These are phyloP conservation scores for Microtus richardsoni DNA, from an alignment of 2,113 vertebrate genomes.

Conservation along the genomic window DNA sequence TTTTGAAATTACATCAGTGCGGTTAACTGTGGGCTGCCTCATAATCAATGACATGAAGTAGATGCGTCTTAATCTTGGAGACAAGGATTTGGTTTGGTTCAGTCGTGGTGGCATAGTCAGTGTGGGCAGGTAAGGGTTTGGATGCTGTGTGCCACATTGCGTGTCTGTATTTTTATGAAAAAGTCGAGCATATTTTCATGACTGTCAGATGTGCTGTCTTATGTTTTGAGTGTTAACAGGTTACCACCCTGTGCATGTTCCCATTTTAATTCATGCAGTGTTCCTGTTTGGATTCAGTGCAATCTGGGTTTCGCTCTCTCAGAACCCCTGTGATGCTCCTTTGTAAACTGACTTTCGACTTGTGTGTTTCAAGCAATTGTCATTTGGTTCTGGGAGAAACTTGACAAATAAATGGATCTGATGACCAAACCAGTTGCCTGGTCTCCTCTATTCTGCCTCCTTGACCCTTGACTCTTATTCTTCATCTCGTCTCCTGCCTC, in stretches of 20 bases:
- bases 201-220: not conserved
- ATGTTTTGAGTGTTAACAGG: not conserved
- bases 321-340: not conserved
- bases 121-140: not conserved
- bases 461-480: not conserved
- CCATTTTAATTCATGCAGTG: not conserved
- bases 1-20: not conserved
- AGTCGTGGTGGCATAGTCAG: not conserved
- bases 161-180: not conserved
- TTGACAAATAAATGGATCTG: not conserved
- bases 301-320: not conserved
- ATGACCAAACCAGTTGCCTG: not conserved
- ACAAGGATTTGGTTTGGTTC: not conserved
- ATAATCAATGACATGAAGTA: not conserved
- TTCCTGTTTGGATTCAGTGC: not conserved
- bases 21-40: not conserved
- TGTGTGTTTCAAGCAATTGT: not conserved
- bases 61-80: not conserved
- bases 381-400: not conserved
- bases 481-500: not conserved
- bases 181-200: not conserved
- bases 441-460: not conserved
- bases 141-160: not conserved
- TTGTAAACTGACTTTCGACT: not conserved
- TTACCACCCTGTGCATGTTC: not conserved